Conservation (phyloP, 2,888 invertebrate species). For the Orthosia incerta region DNA sequence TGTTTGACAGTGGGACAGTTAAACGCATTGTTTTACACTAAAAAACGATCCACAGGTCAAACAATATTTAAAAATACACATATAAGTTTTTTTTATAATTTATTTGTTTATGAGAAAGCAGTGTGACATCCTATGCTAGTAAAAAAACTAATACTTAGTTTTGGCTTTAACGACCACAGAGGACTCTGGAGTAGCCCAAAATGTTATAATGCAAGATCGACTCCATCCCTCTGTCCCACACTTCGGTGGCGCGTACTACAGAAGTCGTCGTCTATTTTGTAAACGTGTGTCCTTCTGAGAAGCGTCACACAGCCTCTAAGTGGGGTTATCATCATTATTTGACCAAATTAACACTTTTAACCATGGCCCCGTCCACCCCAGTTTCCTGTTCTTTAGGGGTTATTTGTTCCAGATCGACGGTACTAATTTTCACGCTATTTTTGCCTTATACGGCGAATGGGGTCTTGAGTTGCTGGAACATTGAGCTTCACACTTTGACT, state of each 20-base stretch:
- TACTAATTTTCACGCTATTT: slow-evolving; percentile 49
- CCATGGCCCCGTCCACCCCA: slow-evolving; percentile 66
- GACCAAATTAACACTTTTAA: slow-evolving; percentile 88
- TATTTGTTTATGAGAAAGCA: too few relatives aligned
- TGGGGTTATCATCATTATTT: slow-evolving; percentile 88
- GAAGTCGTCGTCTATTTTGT: slow-evolving; percentile 84
- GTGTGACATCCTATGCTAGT: too few relatives aligned
- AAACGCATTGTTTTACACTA: too few relatives aligned
- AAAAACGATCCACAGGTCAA: too few relatives aligned
- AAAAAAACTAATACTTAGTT: too few relatives aligned
- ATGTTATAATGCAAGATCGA: too few relatives aligned
- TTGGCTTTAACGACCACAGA: too few relatives aligned
- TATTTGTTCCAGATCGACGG: slow-evolving; percentile 46
- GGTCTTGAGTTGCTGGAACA: background rate
- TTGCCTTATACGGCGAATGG: slow-evolving; percentile 30
- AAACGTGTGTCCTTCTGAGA: slow-evolving; percentile 86
- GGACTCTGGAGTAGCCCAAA: too few relatives aligned
- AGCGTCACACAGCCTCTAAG: slow-evolving; percentile 86
- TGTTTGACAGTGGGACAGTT: too few relatives aligned
- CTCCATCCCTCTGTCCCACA: slow-evolving; percentile 64
- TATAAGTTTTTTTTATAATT: too few relatives aligned
- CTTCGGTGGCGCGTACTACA: slow-evolving; percentile 82
- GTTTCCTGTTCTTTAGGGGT: slow-evolving; percentile 69
- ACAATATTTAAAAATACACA: too few relatives aligned
- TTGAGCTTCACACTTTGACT: background rate